Evolutionary conservation across 2,888 invertebrate genomes (phyloP), one percentile per base, ranked within the genome.

Genomic region (Deilephila elpenor): DNA sequence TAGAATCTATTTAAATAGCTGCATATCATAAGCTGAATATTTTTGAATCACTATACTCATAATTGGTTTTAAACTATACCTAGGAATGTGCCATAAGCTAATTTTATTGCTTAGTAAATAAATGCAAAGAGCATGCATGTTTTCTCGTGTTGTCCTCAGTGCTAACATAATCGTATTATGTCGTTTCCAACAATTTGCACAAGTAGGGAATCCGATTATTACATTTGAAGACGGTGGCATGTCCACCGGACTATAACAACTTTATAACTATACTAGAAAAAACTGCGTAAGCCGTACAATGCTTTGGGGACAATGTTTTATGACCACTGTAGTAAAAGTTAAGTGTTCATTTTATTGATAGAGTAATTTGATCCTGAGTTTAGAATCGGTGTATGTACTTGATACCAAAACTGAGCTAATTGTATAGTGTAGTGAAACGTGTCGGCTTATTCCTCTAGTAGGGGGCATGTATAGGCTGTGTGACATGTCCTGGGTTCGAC

Each of bases 181-280:
- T 17, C 25, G 44, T 44, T 67, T 25, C 67, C 44, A 67, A 51
- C 51, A 51, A 51, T 67, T 67, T 67, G 44, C 67, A 51, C 67
- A 67, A 25, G 67, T 67, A 51, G 44, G 67, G 51, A 67, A 67
- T 67, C 67, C 67, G 25, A 44, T 67, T 67, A 34, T 62, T 62
- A 25, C 51, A 51, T 51, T 67, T 67, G 67, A 51, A 51, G 44
- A 62, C 4, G 6, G 61, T 61, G 37, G 32, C 3, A 14, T 67
- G 6, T 67, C 25, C 44, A 64, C 7, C 34, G 14, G 34, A 19
- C 11, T 62, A 11, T 44, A 67, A 20, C 14, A 44, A 34, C 19
- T 62, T 32, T 61, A 61, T 11, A 25, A 25, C 25, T 25, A 29
- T 17, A 29, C 29, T 29, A 61, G 17, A 17, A 29, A 29, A n/a